Conservation (phyloP, 2,888 invertebrate species). For the Fragum whitleyi region DNA sequence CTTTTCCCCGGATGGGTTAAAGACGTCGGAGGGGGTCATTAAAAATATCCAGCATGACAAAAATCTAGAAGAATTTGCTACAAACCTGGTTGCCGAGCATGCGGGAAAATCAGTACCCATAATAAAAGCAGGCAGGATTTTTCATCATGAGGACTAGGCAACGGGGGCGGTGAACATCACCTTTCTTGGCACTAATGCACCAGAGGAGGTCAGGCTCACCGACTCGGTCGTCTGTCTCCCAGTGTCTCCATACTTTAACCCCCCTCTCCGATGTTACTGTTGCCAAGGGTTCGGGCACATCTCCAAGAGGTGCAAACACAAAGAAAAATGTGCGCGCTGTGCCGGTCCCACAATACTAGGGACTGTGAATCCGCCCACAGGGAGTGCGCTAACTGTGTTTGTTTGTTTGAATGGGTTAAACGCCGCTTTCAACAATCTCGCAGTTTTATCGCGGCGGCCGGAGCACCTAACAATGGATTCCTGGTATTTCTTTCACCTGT, state of each 20-base stretch:
- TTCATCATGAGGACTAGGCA: background rate
- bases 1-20: background rate
- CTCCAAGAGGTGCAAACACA: background rate
- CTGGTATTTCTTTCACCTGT: too few species aligned
- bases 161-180: background rate
- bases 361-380: background rate
- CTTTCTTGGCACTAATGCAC: background rate
- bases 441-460: too few species aligned
- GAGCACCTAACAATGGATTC: too few species aligned
- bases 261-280: background rate
- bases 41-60: background rate
- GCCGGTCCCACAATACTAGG: background rate
- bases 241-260: background rate
- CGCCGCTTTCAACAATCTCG: too few species aligned
- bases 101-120: background rate
- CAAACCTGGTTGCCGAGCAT: background rate
- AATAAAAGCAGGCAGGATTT: background rate
- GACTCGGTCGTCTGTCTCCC: background rate
- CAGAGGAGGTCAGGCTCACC: slow-evolving; percentile 8
- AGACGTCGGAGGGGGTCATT: background rate
- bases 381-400: background rate
- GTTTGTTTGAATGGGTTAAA: too few species aligned
- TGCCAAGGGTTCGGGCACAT: background rate
- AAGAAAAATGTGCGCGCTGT: slow-evolving; percentile 5
- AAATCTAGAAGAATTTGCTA: background rate